phyloP scores from a whole-genome alignment of 2,113 vertebrate genomes.

The Oreotrochilus melanogaster region DNA sequence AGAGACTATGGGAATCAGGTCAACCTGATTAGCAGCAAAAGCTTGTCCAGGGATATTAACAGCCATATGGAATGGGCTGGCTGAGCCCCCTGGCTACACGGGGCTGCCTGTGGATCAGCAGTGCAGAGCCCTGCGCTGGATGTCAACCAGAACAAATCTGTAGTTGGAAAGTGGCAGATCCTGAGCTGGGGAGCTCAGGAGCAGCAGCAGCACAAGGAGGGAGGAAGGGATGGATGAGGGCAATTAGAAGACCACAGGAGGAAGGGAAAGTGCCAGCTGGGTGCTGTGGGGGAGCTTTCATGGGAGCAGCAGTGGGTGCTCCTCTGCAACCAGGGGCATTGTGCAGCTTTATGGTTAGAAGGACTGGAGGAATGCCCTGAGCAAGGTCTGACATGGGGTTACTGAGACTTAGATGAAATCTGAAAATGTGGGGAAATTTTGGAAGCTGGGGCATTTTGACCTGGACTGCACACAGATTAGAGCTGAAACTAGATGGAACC shows the following conservation, averaged over 20 bases:
- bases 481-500: not conserved
- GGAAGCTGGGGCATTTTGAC: not conserved
- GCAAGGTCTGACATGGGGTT: not conserved
- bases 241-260: not conserved
- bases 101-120: not conserved
- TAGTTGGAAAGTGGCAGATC: not conserved
- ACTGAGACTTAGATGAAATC: not conserved
- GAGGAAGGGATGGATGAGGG: not conserved
- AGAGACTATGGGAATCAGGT: constrained; percentile 6
- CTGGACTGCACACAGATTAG: not conserved
- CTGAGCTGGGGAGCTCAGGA: not conserved
- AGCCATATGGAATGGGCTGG: not conserved
- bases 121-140: not conserved
- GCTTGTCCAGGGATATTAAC: not conserved
- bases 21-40: constrained; percentile 10
- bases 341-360: not conserved
- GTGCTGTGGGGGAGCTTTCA: not conserved
- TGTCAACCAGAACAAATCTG: not conserved
- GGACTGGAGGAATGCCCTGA: not conserved
- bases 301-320: rapidly evolving
- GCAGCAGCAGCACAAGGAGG: too few relatives aligned
- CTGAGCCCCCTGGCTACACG: not conserved
- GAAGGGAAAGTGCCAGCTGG: not conserved
- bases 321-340: rapidly evolving
- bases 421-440: not conserved